Evolutionary conservation across 2,888 invertebrate species (phyloP).

Genomic region (Serripes groenlandicus): DNA sequence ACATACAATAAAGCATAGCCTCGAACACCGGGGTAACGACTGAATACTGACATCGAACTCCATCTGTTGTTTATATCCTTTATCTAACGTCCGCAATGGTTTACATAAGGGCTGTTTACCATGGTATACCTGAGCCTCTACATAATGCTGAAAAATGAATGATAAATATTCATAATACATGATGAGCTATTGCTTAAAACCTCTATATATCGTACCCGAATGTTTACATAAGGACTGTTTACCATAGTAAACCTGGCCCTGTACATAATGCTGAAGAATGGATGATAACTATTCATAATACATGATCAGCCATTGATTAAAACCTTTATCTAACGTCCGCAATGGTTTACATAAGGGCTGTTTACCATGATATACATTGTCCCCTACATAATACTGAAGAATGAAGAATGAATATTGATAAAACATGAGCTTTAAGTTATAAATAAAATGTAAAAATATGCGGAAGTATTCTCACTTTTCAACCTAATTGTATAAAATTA

Average conservation of each 20-base stretch:
- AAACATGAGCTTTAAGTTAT: too few species aligned
- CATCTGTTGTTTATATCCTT: constrained; percentile 33
- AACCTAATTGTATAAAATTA: too few species aligned
- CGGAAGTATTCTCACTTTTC: too few species aligned
- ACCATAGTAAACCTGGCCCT: constrained; percentile 58
- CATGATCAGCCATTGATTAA: constrained; percentile 20
- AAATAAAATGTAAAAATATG: too few species aligned
- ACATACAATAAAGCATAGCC: constrained; percentile 53
- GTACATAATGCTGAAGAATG: constrained; percentile 23
- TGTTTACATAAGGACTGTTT: constrained; percentile 31
- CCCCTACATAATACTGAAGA: constrained; percentile 40
- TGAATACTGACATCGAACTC: constrained; percentile 43
- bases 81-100: constrained; percentile 25
- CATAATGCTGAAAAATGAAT: constrained; percentile 8
- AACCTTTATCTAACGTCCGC: constrained; percentile 27
- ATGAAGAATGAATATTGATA: too few species aligned
- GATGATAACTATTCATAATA: background rate
- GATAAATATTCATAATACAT: background rate
- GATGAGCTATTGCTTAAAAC: constrained; percentile 35
- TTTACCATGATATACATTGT: constrained; percentile 49
- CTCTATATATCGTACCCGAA: constrained; percentile 19
- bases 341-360: constrained; percentile 33
- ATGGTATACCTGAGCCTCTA: constrained; percentile 57
- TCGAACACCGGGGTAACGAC: constrained; percentile 47
- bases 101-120: constrained; percentile 42